Evolutionary conservation across 1,140 invertebrate genomes (phyloP).

Genomic region (Macrosteles quadrilineatus): DNA sequence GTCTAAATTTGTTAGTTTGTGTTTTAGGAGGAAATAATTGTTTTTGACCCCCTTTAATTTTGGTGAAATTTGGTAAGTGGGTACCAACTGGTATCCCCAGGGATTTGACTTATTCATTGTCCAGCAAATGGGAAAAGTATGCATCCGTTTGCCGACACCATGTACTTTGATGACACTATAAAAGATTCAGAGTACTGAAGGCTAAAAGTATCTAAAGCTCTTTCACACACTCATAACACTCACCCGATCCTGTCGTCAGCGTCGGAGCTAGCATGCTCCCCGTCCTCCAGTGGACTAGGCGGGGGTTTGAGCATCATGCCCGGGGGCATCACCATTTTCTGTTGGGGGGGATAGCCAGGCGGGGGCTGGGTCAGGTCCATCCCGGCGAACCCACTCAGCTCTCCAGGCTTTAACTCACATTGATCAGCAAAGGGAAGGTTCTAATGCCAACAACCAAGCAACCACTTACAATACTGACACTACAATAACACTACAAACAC

Average conservation of each 20-base stretch:
- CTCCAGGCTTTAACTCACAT: conserved; percentile 62
- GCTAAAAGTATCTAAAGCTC: too few species aligned
- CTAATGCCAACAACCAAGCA: conserved; percentile 47
- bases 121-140: too few species aligned
- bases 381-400: conserved; percentile 49
- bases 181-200: too few species aligned
- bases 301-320: conserved; percentile 17
- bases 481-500: conserved; percentile 18
- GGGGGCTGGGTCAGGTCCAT: conserved; percentile 39
- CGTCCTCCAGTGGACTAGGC: conserved; percentile 42
- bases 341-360: conserved; percentile 37
- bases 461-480: conserved; percentile 16
- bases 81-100: too few species aligned
- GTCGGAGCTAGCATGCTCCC: conserved; percentile 40
- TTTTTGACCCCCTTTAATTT: too few species aligned
- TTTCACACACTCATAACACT: too few species aligned
- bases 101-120: too few species aligned
- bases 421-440: conserved; percentile 67
- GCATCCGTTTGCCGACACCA: too few species aligned
- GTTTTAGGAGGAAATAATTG: too few species aligned
- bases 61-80: too few species aligned
- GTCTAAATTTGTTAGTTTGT: too few species aligned
- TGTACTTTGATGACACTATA: too few species aligned
- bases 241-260: conserved; percentile 27
- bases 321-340: not conserved